Conservation (phyloP, 2,113 vertebrate genomes). For the Thryonomys swinderianus region DNA sequence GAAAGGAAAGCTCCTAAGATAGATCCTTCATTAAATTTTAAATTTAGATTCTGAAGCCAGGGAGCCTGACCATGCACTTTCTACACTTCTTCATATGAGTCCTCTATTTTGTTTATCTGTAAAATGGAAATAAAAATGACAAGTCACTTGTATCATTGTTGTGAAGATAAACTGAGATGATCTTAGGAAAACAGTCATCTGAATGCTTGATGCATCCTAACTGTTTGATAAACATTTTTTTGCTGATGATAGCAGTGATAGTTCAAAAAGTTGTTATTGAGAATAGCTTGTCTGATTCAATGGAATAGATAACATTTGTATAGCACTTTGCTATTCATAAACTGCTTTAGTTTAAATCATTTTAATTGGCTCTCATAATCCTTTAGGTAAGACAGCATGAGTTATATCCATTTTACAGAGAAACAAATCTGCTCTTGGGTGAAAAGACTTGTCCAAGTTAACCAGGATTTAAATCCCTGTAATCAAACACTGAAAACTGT, state of each 20-base stretch:
- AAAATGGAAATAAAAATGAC: background rate
- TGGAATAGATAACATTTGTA: background rate
- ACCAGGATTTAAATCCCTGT: background rate
- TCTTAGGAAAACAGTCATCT: background rate
- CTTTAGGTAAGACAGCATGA: background rate
- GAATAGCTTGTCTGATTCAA: background rate
- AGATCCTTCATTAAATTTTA: background rate
- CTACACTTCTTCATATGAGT: fast-evolving
- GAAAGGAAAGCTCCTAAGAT: background rate
- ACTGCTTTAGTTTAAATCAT: background rate
- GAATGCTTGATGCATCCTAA: background rate
- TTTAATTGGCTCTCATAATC: background rate
- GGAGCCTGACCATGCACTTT: background rate
- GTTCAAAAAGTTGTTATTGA: background rate
- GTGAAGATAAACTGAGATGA: background rate
- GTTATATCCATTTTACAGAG: background rate
- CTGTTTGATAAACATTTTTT: background rate
- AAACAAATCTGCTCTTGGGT: background rate
- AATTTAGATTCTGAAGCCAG: background rate
- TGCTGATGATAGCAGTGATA: background rate
- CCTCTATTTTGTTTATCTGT: background rate
- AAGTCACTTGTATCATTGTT: background rate
- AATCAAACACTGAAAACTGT: background rate
- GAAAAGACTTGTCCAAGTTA: background rate
- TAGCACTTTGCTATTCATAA: background rate